Base-by-base conservation (phyloP, 2,888 invertebrate species). In the Penaeus monodon region DNA sequence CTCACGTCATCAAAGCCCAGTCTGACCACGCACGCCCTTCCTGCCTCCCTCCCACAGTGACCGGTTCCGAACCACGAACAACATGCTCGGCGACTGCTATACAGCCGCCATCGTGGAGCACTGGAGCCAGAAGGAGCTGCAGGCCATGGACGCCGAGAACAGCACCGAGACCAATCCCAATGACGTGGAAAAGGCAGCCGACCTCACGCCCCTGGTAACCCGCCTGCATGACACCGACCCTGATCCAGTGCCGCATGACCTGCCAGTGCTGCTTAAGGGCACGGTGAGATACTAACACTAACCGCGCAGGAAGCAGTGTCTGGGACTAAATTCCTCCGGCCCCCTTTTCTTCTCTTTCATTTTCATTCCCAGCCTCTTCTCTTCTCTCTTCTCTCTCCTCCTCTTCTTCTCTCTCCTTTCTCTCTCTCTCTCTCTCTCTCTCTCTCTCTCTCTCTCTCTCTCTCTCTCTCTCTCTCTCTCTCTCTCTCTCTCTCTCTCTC, bases 21-120 rank as follows among this genome's bases (percentile, higher is more conserved):
- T 57, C 57, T 57, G 17, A 57, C 14, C 57, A 57, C 57, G 3
- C 3, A 57, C 17, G 57, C 57, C 17, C 17, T 57, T 2, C 10
- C 57, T 57, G 12, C n/a, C 44, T 64, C 57, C n/a, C 44, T 64
- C 12, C 66, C 82, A 44, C 92, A 97, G 97, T 65, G 97, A 97
- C 92, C 95, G 97, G 63, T 95, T 97, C 91, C 94, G 97, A 85
- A 97, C 97, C 0, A 96, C 96, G 0, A 97, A 97, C 92, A 97
- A 97, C 92, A 95, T 97, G 94, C 92, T 97, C 85, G 97, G 97
- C 0, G 97, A 97, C 92, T 96, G 96, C 92, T 97, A 97, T 92
- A 95, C 96, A 2, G 96, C 97, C 4, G 97, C 96, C 0, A 94
- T 97, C 1, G 96, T 97, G 24, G 96, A 97, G 92, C 95, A 96